Evolutionary conservation across 2,888 invertebrate genomes (phyloP).

Genomic region (Eupithecia abbreviata): DNA sequence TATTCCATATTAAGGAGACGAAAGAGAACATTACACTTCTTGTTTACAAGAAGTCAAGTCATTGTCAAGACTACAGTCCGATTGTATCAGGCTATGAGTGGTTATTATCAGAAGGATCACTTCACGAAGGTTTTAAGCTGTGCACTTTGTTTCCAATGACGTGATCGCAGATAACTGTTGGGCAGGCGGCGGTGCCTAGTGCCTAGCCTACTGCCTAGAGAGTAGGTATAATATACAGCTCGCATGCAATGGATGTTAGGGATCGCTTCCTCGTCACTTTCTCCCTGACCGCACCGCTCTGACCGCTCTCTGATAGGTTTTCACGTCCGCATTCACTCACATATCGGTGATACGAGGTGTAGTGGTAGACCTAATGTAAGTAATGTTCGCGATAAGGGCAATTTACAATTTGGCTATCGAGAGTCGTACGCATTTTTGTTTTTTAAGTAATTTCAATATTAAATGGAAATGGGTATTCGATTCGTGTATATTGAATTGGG

Average conservation of each 20-base stretch:
- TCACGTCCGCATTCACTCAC: conserved; percentile 29
- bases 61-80: background rate
- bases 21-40: background rate
- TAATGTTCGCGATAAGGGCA: background rate
- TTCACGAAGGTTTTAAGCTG: background rate
- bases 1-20: background rate
- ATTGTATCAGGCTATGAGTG: background rate
- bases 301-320: conserved; percentile 43
- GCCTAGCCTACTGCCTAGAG: conserved; percentile 31
- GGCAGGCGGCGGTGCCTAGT: background rate
- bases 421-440: background rate
- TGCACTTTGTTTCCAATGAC: background rate
- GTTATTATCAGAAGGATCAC: conserved; percentile 1
- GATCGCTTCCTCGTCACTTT: conserved; percentile 56
- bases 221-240: conserved; percentile 22
- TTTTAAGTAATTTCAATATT: background rate
- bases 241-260: conserved; percentile 46
- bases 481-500: too few species aligned
- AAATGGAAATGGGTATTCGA: too few species aligned
- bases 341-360: background rate
- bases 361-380: background rate
- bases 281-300: conserved; percentile 48
- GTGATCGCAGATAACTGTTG: conserved; percentile 12
- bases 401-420: background rate
- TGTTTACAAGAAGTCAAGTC: background rate